Base-by-base conservation (phyloP, 2,888 invertebrate genomes). In the Drosophila sordidapex region DNA sequence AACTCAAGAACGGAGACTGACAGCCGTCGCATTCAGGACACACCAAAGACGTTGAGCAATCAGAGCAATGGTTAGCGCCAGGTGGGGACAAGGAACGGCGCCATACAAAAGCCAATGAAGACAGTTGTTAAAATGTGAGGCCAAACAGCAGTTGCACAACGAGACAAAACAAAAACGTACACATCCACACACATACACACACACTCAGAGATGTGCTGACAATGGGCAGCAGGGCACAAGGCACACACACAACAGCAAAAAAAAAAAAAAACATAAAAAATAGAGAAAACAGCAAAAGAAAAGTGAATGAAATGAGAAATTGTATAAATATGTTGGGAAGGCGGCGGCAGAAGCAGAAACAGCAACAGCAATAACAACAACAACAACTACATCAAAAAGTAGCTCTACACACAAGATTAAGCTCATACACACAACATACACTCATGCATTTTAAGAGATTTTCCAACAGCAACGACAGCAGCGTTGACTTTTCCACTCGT, bases 291-390 rank as follows among this genome's bases (percentile, higher is more conserved):
- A 49, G 29, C n/a, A 60, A 64, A 52, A 66, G 72, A 71, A 77
- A 85, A 57, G 65, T 83, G 90, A 90, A 90, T 90, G 86, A 86
- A 84, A 87, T 88, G 81, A 86, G 87, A 87, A 87, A 87, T 88
- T 90, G 89, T 87, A 79, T 87, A 87, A 87, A 90, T 87, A 87
- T 87, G 89, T 86, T 77, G 83, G 89, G 18, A 74, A 87, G 70
- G 72, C 81, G 49, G 72, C 75, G 49, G 52, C 54, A 49, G 69
- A 8, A 40, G 3, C 54, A 56, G 48, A 52, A 67, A 58, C 38
- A 66, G 27, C n/a, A 40, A 6, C 66, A 35, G 2, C 51, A 48
- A 64, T 31, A 60, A 60, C 43, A 58, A 21, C 60, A 60, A 60
- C 43, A 54, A 31, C 7, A 29, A 38, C 11, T 35, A 49, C 31